phyloP scores from a whole-genome alignment of 2,113 vertebrate species.

The Leucoraja erinaceus region DNA sequence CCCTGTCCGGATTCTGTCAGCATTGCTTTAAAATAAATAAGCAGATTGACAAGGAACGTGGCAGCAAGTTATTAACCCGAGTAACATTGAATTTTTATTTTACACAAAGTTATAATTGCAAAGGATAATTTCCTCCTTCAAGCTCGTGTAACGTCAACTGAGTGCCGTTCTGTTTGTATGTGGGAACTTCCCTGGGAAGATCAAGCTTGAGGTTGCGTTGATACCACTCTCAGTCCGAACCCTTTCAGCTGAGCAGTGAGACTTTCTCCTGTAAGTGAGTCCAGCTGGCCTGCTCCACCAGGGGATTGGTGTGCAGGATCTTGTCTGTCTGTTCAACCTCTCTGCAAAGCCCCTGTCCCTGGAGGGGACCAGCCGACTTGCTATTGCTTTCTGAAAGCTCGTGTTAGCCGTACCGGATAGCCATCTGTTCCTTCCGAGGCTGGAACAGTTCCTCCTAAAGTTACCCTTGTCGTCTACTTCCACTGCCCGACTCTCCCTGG shows the following conservation, averaged over 20 bases:
- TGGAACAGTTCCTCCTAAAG: neutral
- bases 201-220: neutral
- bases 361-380: neutral
- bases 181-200: neutral
- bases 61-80: neutral
- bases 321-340: slow-evolving; percentile 2
- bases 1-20: neutral
- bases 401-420: neutral
- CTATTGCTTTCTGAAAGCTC: neutral
- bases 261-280: neutral
- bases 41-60: neutral
- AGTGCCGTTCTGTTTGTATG: neutral
- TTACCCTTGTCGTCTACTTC: neutral
- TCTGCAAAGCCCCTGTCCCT: neutral
- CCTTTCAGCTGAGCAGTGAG: neutral
- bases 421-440: neutral
- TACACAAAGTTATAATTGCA: neutral
- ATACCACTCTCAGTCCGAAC: neutral
- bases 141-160: neutral
- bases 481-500: neutral
- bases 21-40: neutral
- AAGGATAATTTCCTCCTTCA: neutral
- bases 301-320: neutral
- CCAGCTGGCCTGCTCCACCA: slow-evolving; percentile 18
- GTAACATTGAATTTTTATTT: neutral